Evolutionary conservation across 2,113 vertebrate species (phyloP).

Genomic region (Melanotaenia duboulayi): DNA sequence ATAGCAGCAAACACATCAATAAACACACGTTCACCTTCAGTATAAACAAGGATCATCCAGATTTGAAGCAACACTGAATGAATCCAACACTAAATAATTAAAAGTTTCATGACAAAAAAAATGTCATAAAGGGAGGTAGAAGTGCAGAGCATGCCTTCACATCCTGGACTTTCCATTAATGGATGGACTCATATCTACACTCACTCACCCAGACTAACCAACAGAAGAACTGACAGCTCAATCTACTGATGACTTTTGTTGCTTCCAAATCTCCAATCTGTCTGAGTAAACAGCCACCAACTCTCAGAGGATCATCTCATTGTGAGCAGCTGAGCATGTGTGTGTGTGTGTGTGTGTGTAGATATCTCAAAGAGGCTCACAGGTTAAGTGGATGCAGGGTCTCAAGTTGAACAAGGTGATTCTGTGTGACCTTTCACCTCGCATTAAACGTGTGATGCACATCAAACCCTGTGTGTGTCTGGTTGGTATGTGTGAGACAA

Average conservation of each 20-base stretch:
- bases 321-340: constrained; percentile 6
- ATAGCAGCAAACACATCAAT: constrained; percentile 24
- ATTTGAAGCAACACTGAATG: neutral
- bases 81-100: neutral
- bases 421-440: constrained; percentile 46
- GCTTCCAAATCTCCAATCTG: constrained; percentile 45
- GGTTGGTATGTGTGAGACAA: neutral
- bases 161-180: constrained; percentile 16
- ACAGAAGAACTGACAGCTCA: constrained; percentile 1
- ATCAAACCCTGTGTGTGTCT: constrained; percentile 22
- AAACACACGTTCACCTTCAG: constrained; percentile 9
- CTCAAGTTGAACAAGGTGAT: constrained; percentile 31
- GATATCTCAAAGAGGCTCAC: constrained; percentile 10
- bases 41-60: neutral
- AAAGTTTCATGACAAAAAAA: neutral
- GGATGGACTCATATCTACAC: neutral
- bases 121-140: neutral
- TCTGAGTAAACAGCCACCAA: constrained; percentile 34
- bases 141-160: constrained; percentile 10
- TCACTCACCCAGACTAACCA: neutral
- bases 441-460: constrained; percentile 5
- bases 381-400: constrained; percentile 47
- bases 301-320: constrained; percentile 37
- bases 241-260: constrained; percentile 19
- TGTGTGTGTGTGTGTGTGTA: constrained; percentile 6